phyloP scores from a whole-genome alignment of 2,888 invertebrate species.

The Brachyptera risi region DNA sequence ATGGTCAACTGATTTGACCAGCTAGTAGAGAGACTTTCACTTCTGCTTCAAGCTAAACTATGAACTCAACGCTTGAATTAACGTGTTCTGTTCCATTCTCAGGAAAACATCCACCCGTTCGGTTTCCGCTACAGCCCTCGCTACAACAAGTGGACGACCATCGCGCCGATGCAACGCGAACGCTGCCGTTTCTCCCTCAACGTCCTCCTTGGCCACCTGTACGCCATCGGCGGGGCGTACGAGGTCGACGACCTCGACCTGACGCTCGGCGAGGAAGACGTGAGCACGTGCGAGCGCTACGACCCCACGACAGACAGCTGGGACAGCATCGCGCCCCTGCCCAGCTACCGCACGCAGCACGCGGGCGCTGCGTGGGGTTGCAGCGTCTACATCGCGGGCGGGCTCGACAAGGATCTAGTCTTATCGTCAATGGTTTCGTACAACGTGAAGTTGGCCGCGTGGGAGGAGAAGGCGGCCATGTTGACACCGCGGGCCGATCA shows the following conservation, averaged over 20 bases:
- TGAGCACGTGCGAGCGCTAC: slow-evolving; percentile 55
- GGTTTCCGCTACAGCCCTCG: slow-evolving; percentile 63
- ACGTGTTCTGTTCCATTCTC: too few species aligned
- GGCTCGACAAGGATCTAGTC: slow-evolving; percentile 53
- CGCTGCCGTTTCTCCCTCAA: slow-evolving; percentile 63
- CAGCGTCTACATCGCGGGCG: slow-evolving; percentile 47
- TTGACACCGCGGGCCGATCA: slow-evolving; percentile 61
- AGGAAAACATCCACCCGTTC: slow-evolving; percentile 68
- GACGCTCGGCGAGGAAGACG: slow-evolving; percentile 29
- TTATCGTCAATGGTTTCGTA: slow-evolving; percentile 51
- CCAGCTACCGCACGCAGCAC: slow-evolving; percentile 57
- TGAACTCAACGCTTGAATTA: too few species aligned
- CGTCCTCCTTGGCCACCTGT: slow-evolving; percentile 52
- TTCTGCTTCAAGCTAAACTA: too few species aligned
- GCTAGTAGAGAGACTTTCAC: too few species aligned
- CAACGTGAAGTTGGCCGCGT: slow-evolving; percentile 50
- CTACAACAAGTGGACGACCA: slow-evolving; percentile 61
- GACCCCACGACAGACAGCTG: slow-evolving; percentile 55
- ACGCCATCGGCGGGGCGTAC: slow-evolving; percentile 61
- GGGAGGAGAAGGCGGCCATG: slow-evolving; percentile 54
- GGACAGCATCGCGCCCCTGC: slow-evolving; percentile 54
- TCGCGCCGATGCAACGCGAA: slow-evolving; percentile 62
- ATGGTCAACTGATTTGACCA: too few species aligned
- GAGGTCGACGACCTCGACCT: slow-evolving; percentile 52
- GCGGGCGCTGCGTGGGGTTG: slow-evolving; percentile 48